These are phyloP conservation scores for Leptestheria dahalacensis DNA, from an alignment of 1,140 invertebrate species.

Conservation along the genomic window DNA sequence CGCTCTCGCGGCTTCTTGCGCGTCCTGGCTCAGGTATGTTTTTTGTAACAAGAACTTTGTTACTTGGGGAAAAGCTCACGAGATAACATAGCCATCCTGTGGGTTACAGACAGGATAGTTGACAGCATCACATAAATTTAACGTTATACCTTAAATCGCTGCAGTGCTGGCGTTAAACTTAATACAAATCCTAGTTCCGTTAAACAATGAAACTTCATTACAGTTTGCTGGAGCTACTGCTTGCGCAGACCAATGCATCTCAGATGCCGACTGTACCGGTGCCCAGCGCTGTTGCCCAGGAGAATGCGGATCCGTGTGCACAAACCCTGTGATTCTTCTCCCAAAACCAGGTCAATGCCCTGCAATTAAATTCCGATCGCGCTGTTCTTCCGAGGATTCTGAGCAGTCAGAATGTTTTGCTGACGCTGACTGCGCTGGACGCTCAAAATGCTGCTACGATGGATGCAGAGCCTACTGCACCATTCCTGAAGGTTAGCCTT, in stretches of 20 bases:
- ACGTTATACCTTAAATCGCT: background rate
- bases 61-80: background rate
- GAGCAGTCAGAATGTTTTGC: slow-evolving; percentile 18
- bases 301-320: slow-evolving; percentile 21
- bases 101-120: too few species aligned
- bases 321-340: slow-evolving; percentile 7
- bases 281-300: slow-evolving; percentile 21
- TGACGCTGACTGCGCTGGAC: slow-evolving; percentile 22
- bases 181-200: too few species aligned
- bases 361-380: background rate
- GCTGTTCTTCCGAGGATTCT: slow-evolving; percentile 18
- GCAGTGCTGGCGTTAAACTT: too few species aligned
- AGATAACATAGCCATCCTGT: background rate
- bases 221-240: slow-evolving; percentile 7
- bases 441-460: slow-evolving; percentile 23
- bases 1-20: slow-evolving; percentile 10
- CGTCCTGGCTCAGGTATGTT: slow-evolving; percentile 11
- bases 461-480: slow-evolving; percentile 23
- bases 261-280: slow-evolving; percentile 21
- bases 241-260: slow-evolving; percentile 19
- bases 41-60: too few species aligned
- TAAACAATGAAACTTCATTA: too few species aligned
- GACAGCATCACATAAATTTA: background rate
- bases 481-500: slow-evolving; percentile 13
- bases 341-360: slow-evolving; percentile 21